Conservation (phyloP, 2,113 vertebrate genomes). For the Alligator mississippiensis region DNA sequence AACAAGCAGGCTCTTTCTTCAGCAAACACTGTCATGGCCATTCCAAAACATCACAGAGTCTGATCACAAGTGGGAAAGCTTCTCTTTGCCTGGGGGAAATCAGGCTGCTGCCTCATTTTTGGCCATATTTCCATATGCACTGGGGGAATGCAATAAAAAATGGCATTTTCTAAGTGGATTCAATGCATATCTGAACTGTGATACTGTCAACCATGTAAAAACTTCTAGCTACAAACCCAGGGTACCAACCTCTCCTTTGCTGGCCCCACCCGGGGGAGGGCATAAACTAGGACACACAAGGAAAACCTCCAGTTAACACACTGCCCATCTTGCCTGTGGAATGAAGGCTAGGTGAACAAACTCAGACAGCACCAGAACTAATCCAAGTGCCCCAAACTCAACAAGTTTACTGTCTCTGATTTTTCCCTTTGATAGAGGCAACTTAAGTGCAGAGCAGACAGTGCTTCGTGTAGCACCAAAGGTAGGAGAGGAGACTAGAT, state of each 20-base stretch:
- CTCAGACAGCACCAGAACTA: not conserved
- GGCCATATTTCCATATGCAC: rapidly evolving
- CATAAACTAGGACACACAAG: not conserved
- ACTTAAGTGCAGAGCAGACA: not conserved
- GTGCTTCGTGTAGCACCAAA: not conserved
- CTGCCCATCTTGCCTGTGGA: not conserved
- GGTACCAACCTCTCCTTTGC: not conserved
- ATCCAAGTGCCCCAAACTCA: not conserved
- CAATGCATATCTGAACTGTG: not conserved
- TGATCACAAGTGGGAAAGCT: not conserved
- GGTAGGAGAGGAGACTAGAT: not conserved
- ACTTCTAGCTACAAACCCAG: not conserved
- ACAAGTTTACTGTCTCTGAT: not conserved
- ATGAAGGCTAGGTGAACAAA: not conserved
- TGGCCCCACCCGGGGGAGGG: not conserved
- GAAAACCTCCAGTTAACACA: not conserved
- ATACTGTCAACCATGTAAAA: not conserved
- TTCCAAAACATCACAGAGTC: not conserved
- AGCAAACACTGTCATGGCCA: not conserved
- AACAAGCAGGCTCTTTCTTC: rapidly evolving
- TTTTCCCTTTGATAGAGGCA: not conserved
- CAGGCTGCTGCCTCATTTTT: not conserved
- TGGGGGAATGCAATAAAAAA: not conserved
- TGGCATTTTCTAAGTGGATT: not conserved
- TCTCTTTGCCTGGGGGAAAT: not conserved